A percentile compares a stretch with the other conserved stretches of the same genome.
Evolutionary conservation across 2,888 invertebrate species (phyloP).

Genomic region (Lobophora halterata): DNA sequence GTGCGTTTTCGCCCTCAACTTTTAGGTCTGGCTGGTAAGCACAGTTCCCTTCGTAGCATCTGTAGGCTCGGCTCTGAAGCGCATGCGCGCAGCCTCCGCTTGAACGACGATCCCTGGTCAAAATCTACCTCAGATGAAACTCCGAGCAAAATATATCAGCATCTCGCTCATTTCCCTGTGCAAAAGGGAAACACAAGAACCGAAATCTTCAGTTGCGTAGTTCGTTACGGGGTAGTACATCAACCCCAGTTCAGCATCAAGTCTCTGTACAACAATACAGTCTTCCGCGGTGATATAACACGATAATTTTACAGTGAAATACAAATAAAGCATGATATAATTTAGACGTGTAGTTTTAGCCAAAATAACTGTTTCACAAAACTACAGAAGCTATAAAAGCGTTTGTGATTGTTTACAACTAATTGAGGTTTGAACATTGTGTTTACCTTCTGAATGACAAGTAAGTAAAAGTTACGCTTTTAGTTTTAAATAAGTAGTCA

Average conservation of each 20-base stretch:
- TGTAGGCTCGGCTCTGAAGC: constrained; percentile 7
- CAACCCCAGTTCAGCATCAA: constrained; percentile 26
- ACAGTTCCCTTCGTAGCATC: too few relatives aligned
- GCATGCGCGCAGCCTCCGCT: constrained; percentile 71
- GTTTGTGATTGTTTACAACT: constrained; percentile 7
- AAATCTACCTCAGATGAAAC: constrained; percentile 26
- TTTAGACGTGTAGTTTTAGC: constrained; percentile 3
- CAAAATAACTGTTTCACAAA: constrained; percentile 1
- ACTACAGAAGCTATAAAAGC: too few relatives aligned
- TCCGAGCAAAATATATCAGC: constrained; percentile 27
- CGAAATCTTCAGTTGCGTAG: constrained; percentile 18
- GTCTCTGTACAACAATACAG: too few relatives aligned
- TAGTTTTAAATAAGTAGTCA: too few relatives aligned
- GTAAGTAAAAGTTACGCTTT: constrained; percentile 25
- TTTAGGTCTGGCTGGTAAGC: too few relatives aligned
- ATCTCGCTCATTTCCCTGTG: constrained; percentile 30
- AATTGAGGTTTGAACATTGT: constrained; percentile 12
- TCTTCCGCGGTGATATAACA: constrained; percentile 10
- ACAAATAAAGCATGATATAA: constrained; percentile 12
- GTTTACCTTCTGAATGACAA: constrained; percentile 14
- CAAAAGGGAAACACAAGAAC: constrained; percentile 22
- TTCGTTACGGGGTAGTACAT: constrained; percentile 17
- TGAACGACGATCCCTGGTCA: too few relatives aligned
- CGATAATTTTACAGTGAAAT: constrained; percentile 25
- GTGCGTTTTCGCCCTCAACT: too few relatives aligned